Evolutionary conservation across 2,888 invertebrate genomes (phyloP), one percentile per base, ranked within the genome.

Genomic region (Hemaris fuciformis): DNA sequence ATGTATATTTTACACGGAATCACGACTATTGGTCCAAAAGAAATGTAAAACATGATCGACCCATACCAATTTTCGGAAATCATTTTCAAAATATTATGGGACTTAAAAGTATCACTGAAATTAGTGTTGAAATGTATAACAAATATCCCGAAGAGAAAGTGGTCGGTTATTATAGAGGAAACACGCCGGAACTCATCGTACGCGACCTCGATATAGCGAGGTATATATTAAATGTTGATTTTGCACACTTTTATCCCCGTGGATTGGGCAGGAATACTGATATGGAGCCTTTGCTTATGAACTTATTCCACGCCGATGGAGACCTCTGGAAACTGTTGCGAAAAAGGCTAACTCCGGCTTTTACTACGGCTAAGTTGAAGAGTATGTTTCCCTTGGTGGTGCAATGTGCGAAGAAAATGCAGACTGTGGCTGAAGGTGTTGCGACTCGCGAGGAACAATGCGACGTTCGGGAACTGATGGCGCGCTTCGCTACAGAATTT

Each of bases 301-400:
- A 84, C 60, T 58, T 89, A 22, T 89, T 90, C 60, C 76, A 79
- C 41, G 77, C 61, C 4, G 84, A 88, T 22, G 89, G 89, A 0
- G 89, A 90, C 53, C 57, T 60, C 3, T 90, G 90, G 90, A 88
- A 80, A 64, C 69, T 89, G 8, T 61, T 86, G 13, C 76, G 89
- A 0, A 84, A 88, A 62, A 79, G 84, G 6, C 59, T 89, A n/a
- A 88, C 89, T 13, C 76, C 88, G 0, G 82, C 88, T 0, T 89
- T 89, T 61, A 89, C 89, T 0, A 83, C 81, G 0, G 82, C 84
- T 1, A 88, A 89, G 62, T 66, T 90, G 31, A 86, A 83, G 61
- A 80, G 72, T 3, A 90, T 89, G 90, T 90, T 87, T 57, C 90
- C 89, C 1, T 69, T 90, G 22, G 75, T 90, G 1, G 76, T 85